Base-by-base conservation (phyloP, 2,113 vertebrate species). In the Hystrix cristata region DNA sequence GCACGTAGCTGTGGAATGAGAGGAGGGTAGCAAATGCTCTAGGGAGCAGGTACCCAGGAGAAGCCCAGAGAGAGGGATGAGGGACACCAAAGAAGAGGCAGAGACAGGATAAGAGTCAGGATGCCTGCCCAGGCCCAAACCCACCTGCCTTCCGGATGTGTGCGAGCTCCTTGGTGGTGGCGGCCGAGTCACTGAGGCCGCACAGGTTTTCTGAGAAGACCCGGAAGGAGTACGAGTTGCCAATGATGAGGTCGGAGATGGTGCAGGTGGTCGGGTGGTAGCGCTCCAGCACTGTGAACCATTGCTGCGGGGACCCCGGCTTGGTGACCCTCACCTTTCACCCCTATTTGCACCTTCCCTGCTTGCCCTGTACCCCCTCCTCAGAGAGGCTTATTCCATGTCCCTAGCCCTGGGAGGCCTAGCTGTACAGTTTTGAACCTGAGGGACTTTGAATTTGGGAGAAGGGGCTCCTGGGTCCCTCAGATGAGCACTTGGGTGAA, bases 251-350 rank as follows among this genome's bases (percentile, higher is more conserved):
- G 98, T 99, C 99, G 0, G 99, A 99, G 97, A 99, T 7, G 29
- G 99, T 99, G 97, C 99, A 99, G 83, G 98, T 99, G 25, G 99
- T 99, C 29, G 99, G 98, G 97, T 99, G 99, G 98, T 99, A 99
- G 97, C 98, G 99, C 81, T 99, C 99, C 98, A 99, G 96, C 14
- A 99, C 99, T 0, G 99, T 99, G 98, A 99, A 99, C 99, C 99
- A 99, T 64, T 99, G 99, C 99, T 99, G 98, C 0, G 2, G 90
- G 46, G 34, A 67, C 23, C 15, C n/a, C 0, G 0, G 71, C 29
- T 23, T 3, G 0, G 38, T 95, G 67, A 71, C 12, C n/a, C 85
- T 65, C 57, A 0, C 25, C 89, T 7, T 16, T 60, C 38, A 29
- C 15, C 53, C 53, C 43, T 2, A 1, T 2, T 27, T 64, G n/a